phyloP scores from a whole-genome alignment of 2,888 invertebrate genomes.

The Caenorhabditis sp. region DNA sequence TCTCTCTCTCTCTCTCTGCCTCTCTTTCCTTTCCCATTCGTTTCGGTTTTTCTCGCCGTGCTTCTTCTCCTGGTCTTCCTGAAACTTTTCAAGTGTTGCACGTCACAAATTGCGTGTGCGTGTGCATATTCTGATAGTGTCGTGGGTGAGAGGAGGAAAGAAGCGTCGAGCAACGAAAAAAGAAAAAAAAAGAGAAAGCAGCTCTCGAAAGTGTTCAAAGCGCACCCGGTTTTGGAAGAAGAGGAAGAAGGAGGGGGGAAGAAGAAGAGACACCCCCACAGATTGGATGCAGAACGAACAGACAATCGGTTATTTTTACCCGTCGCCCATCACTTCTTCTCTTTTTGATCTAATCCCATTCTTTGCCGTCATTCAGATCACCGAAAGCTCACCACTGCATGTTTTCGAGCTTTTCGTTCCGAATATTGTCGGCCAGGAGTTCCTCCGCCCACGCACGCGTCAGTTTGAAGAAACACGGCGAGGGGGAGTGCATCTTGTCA shows the following conservation, averaged over 20 bases:
- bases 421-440: background rate
- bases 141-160: conserved; percentile 7
- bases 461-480: no score
- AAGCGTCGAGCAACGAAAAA: background rate
- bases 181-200: conserved; percentile 2
- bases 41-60: background rate
- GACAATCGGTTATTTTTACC: conserved; percentile 4
- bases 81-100: conserved; percentile 49
- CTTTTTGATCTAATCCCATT: conserved; percentile 5
- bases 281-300: no score
- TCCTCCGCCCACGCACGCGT: no score
- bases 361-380: background rate
- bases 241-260: background rate
- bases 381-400: background rate
- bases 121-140: conserved; percentile 29
- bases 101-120: conserved; percentile 43
- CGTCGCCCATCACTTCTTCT: background rate
- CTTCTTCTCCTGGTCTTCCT: conserved; percentile 25
- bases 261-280: background rate
- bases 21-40: background rate
- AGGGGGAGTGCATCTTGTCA: no score
- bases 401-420: conserved; percentile 3
- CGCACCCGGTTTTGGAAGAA: conserved; percentile 5
- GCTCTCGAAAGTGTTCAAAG: conserved; percentile 54
- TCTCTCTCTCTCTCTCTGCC: conserved; percentile 1